Base-by-base conservation (phyloP, 1,140 invertebrate genomes). In the Papilio glaucus region DNA sequence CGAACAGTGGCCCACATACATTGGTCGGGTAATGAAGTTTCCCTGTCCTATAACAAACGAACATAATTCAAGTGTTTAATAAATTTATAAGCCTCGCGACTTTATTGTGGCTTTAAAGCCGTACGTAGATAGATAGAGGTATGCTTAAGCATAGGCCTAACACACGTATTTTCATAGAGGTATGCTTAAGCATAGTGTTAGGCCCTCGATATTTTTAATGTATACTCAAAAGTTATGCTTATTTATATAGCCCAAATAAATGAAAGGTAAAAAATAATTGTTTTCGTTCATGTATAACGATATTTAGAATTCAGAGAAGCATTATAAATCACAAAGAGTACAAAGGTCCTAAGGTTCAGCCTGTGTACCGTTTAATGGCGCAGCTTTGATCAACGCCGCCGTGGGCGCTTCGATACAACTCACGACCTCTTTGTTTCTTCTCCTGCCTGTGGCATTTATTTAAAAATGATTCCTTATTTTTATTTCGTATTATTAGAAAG, bases 21-120 rank as follows among this genome's bases (percentile, higher is more conserved):
- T 99, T 97, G 26, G 98, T 99, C 4, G 99, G 98, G 94, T 99
- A 99, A 92, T 99, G 98, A 33, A 99, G 95, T 88, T 99, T 99
- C 39, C 98, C 98, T 26, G 98, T 99, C 82, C 98, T 97, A 92
- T 0, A 76, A 76, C 12, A 80, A 74, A 60, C 33, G 37, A 38
- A 73, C 97, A 98, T 89, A 97, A 98, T 24, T 24, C 18, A 13
- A 26, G 10, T 4, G 4, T 24, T 13, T 33, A 33, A 33, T 6
- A 33, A 33, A 33, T 33, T 3, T 33, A 6, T 6, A 33, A 2
- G 29, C 29, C 13, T 6, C 2, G 8, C 4, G 38, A 39, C 7
- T n/a, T n/a, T n/a, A n/a, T n/a, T 33, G 29, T 33, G 29, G 29
- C 29, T n/a, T n/a, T n/a, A n/a, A n/a, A n/a, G n/a, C n/a, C n/a